Conservation (phyloP, 1,140 invertebrate genomes). For the Capitella teleta region DNA sequence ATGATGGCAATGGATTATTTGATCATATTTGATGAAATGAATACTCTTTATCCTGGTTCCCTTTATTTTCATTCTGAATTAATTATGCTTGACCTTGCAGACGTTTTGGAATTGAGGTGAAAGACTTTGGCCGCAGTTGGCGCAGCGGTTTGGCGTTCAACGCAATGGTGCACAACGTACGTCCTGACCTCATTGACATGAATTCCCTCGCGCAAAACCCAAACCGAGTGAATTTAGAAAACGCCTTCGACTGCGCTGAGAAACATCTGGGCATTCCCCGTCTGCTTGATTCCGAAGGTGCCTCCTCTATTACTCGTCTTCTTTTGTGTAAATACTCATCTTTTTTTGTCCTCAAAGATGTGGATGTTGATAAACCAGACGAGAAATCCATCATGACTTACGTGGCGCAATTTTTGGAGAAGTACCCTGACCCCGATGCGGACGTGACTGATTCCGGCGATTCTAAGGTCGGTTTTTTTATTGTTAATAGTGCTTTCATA, state of each 20-base stretch:
- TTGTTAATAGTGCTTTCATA: too few relatives aligned
- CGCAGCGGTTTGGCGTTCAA: slow-evolving; percentile 92
- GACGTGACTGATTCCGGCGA: background rate
- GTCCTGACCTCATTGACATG: slow-evolving; percentile 81
- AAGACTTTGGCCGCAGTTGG: slow-evolving; percentile 94
- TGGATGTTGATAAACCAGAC: slow-evolving; percentile 92
- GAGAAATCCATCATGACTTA: slow-evolving; percentile 99
- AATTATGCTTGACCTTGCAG: too few relatives aligned
- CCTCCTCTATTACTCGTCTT: background rate
- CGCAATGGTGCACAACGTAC: slow-evolving; percentile 88
- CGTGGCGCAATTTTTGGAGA: slow-evolving; percentile 94
- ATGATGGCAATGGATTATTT: too few relatives aligned
- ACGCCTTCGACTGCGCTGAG: slow-evolving; percentile 88
- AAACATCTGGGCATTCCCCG: slow-evolving; percentile 81
- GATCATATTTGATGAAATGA: too few relatives aligned
- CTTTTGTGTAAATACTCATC: background rate
- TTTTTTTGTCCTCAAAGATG: slow-evolving; percentile 50
- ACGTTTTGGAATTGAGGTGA: slow-evolving; percentile 73
- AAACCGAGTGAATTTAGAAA: slow-evolving; percentile 63
- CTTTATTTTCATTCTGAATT: too few relatives aligned
- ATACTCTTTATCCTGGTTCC: too few relatives aligned
- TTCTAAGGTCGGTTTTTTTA: too few relatives aligned
- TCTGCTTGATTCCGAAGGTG: slow-evolving; percentile 75
- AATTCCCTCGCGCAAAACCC: slow-evolving; percentile 27
- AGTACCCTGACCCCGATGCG: slow-evolving; percentile 52